Conservation (phyloP, 2,888 invertebrate genomes). For the Petrolisthes cinctipes region DNA sequence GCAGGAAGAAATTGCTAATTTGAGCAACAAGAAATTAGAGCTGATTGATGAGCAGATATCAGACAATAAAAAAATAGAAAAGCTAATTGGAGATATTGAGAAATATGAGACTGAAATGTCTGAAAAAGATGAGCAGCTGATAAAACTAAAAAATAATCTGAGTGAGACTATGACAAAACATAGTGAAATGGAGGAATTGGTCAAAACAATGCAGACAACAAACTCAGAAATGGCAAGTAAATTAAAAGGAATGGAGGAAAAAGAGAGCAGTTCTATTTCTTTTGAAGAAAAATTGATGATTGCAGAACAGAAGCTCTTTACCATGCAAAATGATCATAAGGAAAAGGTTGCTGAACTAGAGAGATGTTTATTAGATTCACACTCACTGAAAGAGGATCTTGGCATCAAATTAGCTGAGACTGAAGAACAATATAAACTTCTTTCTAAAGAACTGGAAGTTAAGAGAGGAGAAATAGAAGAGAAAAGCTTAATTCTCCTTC, state of each 20-base stretch:
- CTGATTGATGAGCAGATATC: slow-evolving; percentile 27
- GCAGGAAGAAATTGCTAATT: slow-evolving; percentile 5
- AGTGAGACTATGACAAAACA: background rate
- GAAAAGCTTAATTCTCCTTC: background rate
- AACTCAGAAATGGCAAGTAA: background rate
- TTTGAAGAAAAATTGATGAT: background rate
- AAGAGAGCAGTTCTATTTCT: background rate
- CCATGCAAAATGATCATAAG: background rate
- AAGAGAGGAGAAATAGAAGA: background rate
- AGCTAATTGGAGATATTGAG: slow-evolving; percentile 41
- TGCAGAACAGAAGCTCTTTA: background rate
- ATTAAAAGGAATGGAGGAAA: background rate
- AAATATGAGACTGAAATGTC: slow-evolving; percentile 46
- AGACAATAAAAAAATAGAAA: slow-evolving; percentile 6
- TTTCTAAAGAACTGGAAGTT: background rate
- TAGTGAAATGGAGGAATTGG: background rate
- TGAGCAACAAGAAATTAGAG: slow-evolving; percentile 7
- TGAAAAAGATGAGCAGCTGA: slow-evolving; percentile 38
- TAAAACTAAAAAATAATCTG: background rate
- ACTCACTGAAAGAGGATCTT: slow-evolving; percentile 4
- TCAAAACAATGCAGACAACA: background rate
- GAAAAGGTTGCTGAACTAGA: slow-evolving; percentile 18
- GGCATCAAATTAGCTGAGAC: background rate
- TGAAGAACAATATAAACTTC: slow-evolving; percentile 6
- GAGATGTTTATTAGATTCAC: background rate